Evolutionary conservation across 2,888 invertebrate genomes (phyloP), one percentile per base, ranked within the genome.

Genomic region (Empis stercorea): DNA sequence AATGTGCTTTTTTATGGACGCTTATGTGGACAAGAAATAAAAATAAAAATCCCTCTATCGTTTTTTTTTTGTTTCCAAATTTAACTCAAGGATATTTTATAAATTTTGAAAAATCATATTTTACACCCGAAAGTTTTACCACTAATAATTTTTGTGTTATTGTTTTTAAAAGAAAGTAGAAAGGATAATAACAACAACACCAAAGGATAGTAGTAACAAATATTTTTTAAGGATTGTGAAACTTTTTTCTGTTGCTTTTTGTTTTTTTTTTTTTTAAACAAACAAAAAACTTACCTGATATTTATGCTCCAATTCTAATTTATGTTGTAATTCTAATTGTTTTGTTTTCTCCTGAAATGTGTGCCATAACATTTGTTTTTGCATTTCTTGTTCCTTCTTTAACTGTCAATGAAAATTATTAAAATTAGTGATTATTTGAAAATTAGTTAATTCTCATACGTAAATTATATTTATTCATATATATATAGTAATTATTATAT

Each of bases 341-440:
- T 91, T 87, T 61, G 87, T 84, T 68, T 91, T 89, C 61, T 86
- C 88, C 69, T 91, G 89, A 74, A 88, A 93, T 68, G 87, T 87
- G 70, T 91, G 89, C 64, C 88, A 76, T 57, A 93, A 76, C 61
- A 89, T 84, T 72, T 91, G 88, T 65, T 92, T 91, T 68, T 93
- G 91, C 62, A 91, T 73, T 71, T 92, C 88, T 70, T 93, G 92
- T 68, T 89, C 88, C 73, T 91, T 88, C 76, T 91, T 91, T 68
- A 93, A 76, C 87, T 92, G 84, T 61, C 83, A 59, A 55, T 27
- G 51, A 49, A 41, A 50, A 47, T 54, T 52, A 51, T 39, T 43
- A 48, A 34, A 34, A 34, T 34, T n/a, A n/a, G 13, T n/a, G 3
- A 32, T 13, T 13, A 32, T 13, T 32, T 32, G 1, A 34, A n/a